phyloP scores from a whole-genome alignment of 2,888 invertebrate genomes.

The Pristionchus fissidentatus region DNA sequence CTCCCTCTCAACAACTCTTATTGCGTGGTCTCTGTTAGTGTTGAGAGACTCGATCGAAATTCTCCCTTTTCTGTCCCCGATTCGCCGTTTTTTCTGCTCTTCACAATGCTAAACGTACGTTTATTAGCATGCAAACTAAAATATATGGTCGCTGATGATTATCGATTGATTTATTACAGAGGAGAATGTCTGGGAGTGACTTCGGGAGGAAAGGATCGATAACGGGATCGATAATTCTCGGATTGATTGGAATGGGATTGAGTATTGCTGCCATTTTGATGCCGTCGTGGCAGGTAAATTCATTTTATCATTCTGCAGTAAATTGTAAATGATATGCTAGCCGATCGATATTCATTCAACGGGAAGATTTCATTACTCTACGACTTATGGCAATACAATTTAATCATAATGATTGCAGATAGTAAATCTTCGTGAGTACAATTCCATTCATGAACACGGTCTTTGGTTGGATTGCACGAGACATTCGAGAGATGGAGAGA shows the following conservation, averaged over 20 bases:
- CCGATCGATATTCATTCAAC: too few relatives aligned
- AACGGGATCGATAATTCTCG: slow-evolving; percentile 65
- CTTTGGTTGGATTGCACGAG: slow-evolving; percentile 74
- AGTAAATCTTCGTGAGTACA: slow-evolving; percentile 73
- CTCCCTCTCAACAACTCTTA: slow-evolving; percentile 39
- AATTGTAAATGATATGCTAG: too few relatives aligned
- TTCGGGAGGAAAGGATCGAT: slow-evolving; percentile 66
- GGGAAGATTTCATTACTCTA: too few relatives aligned
- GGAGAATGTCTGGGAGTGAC: slow-evolving; percentile 61
- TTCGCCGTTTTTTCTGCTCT: not conserved
- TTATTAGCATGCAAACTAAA: too few relatives aligned
- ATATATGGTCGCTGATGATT: not conserved
- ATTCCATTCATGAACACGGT: slow-evolving; percentile 74
- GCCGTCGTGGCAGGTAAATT: slow-evolving; percentile 69
- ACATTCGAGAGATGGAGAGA: slow-evolving; percentile 70
- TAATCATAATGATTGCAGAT: slow-evolving; percentile 58
- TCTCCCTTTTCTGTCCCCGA: not conserved
- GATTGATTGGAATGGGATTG: slow-evolving; percentile 71
- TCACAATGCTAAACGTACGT: slow-evolving; percentile 13
- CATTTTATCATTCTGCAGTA: not conserved
- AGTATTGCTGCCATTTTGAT: slow-evolving; percentile 74
- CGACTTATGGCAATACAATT: too few relatives aligned
- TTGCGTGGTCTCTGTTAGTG: slow-evolving; percentile 32
- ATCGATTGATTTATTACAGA: slow-evolving; percentile 51
- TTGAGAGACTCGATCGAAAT: not conserved